phyloP scores from a whole-genome alignment of 2,113 vertebrate species.

The Cyanistes caeruleus region DNA sequence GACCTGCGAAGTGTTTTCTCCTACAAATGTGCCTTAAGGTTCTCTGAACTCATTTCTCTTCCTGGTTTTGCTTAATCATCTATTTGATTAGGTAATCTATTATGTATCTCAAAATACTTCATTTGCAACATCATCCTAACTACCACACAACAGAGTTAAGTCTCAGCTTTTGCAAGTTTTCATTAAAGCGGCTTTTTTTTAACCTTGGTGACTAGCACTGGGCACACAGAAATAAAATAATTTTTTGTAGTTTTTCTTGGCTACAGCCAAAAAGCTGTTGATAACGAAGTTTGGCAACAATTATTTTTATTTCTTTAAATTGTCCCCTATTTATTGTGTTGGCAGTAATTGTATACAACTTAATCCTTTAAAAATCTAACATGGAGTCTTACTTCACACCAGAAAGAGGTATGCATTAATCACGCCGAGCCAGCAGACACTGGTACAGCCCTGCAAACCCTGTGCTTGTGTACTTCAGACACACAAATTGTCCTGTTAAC shows the following conservation, averaged over 20 bases:
- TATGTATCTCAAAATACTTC: not conserved
- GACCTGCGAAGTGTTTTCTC: not conserved
- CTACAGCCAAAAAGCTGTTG: not conserved
- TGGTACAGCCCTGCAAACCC: not conserved
- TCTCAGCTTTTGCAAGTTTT: not conserved
- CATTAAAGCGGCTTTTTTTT: not conserved
- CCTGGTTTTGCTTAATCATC: not conserved
- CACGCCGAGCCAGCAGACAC: accelerated
- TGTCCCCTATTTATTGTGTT: not conserved
- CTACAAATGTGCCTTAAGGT: not conserved
- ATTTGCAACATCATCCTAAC: not conserved
- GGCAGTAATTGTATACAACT: not conserved
- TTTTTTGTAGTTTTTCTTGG: not conserved
- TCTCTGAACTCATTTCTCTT: not conserved
- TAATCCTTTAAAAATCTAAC: not conserved
- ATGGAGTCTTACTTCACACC: not conserved
- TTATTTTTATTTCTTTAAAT: not conserved
- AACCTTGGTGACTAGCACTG: not conserved
- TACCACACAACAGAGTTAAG: not conserved
- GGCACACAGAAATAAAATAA: not conserved
- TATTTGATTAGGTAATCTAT: not conserved
- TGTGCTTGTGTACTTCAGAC: not conserved
- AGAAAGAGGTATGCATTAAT: not conserved
- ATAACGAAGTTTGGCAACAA: not conserved
- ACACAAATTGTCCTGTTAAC: not conserved